phyloP scores from a whole-genome alignment of 2,888 invertebrate genomes.

The Platynereis dumerilii region DNA sequence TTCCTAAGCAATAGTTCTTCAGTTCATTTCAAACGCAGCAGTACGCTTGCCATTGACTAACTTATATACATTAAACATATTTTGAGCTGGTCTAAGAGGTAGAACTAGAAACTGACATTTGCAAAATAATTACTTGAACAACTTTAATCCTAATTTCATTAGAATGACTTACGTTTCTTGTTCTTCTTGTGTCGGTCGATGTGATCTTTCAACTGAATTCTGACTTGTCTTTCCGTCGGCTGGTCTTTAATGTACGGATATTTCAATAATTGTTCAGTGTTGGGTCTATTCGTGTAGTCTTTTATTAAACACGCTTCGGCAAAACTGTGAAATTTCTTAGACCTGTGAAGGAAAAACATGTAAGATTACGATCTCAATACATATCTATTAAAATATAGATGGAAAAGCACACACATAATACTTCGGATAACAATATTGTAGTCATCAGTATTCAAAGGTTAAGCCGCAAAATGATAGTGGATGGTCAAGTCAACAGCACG shows the following conservation, averaged over 20 bases:
- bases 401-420: neutral
- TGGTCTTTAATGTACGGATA: constrained; percentile 98
- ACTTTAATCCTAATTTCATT: no score
- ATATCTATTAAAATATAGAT: neutral
- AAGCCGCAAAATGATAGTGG: no score
- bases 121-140: no score
- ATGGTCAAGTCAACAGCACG: no score
- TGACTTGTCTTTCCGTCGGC: constrained; percentile 96
- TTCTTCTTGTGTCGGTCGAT: constrained; percentile 77
- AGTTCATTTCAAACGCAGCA: no score
- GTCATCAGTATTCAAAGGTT: no score
- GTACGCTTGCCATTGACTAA: neutral
- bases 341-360: constrained; percentile 46
- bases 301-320: constrained; percentile 98
- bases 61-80: neutral
- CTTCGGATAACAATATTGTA: no score
- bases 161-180: constrained; percentile 31
- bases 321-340: constrained; percentile 85
- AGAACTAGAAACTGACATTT: no score
- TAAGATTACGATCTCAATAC: neutral
- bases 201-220: constrained; percentile 98
- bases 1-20: no score
- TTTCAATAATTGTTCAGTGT: constrained; percentile 95
- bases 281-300: constrained; percentile 98
- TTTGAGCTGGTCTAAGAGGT: no score